These are phyloP conservation scores for Mercenaria mercenaria DNA, from an alignment of 1,140 invertebrate species.

Conservation along the genomic window DNA sequence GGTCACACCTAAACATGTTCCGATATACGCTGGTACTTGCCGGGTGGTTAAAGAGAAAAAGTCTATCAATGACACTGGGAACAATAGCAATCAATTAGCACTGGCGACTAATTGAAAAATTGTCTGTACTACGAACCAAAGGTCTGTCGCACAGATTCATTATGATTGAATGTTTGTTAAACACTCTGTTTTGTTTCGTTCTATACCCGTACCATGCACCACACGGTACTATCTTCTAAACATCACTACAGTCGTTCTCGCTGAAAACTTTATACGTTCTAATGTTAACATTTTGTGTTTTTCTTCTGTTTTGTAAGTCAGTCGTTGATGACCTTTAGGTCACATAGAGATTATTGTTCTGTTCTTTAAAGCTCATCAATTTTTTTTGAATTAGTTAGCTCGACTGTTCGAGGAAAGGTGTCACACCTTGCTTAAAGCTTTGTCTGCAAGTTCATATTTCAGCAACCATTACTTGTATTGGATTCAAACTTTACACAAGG, in stretches of 20 bases:
- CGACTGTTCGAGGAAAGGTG: too few relatives aligned
- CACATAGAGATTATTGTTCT: too few relatives aligned
- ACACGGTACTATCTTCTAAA: not conserved
- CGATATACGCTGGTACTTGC: slow-evolving; percentile 7
- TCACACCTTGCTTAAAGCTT: too few relatives aligned
- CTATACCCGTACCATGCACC: not conserved
- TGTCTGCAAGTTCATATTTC: too few relatives aligned
- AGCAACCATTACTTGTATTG: too few relatives aligned
- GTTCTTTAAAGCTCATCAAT: too few relatives aligned
- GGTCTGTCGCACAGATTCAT: slow-evolving; percentile 22
- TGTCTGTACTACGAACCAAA: slow-evolving; percentile 22
- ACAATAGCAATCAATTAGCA: slow-evolving; percentile 60
- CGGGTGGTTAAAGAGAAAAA: slow-evolving; percentile 37
- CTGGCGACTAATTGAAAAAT: slow-evolving; percentile 61
- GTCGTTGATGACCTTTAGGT: too few relatives aligned
- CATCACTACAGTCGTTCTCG: not conserved
- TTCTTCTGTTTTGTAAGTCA: not conserved
- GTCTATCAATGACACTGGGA: slow-evolving; percentile 37
- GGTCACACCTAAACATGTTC: not conserved
- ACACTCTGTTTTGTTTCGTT: not conserved
- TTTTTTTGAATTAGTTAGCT: too few relatives aligned
- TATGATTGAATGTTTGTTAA: slow-evolving; percentile 21
- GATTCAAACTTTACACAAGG: too few relatives aligned
- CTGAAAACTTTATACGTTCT: not conserved
- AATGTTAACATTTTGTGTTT: not conserved